phyloP scores from a whole-genome alignment of 2,888 invertebrate genomes.

The Volucella zonaria region DNA sequence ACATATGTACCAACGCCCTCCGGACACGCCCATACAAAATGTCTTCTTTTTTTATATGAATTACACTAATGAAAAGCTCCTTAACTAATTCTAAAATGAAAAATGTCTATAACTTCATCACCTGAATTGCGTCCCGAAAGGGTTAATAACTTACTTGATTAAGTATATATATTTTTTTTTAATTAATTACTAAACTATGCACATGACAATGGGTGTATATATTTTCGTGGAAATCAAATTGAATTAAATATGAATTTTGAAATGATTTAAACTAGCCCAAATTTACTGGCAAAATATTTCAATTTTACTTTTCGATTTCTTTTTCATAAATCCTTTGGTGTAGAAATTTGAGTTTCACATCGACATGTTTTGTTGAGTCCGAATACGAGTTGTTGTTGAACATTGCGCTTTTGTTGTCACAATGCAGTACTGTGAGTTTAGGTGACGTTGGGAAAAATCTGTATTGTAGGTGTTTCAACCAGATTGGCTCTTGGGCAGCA shows the following conservation, averaged over 20 bases:
- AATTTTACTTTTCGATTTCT: constrained; percentile 16
- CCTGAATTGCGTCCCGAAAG: no score
- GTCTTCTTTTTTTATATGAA: no score
- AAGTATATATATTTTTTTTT: no score
- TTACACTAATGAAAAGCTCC: no score
- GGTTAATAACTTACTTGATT: no score
- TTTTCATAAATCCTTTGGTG: constrained; percentile 24
- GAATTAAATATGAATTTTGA: neutral
- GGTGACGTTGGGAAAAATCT: constrained; percentile 37
- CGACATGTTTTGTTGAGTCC: constrained; percentile 48
- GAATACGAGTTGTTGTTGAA: constrained; percentile 49
- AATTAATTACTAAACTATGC: neutral
- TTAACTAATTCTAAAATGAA: no score
- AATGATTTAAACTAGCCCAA: neutral
- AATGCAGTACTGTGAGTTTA: constrained; percentile 32
- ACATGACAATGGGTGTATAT: neutral
- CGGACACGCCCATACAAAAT: no score
- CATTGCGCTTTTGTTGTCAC: constrained; percentile 55
- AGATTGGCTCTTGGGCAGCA: constrained; percentile 68
- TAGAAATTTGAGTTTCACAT: constrained; percentile 59
- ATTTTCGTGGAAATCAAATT: constrained; percentile 1
- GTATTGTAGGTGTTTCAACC: constrained; percentile 20
- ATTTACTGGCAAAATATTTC: constrained; percentile 2
- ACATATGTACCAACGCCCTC: no score
- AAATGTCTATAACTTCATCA: no score